Evolutionary conservation across 2,888 invertebrate genomes (phyloP).

Genomic region (Oscheius sp.): DNA sequence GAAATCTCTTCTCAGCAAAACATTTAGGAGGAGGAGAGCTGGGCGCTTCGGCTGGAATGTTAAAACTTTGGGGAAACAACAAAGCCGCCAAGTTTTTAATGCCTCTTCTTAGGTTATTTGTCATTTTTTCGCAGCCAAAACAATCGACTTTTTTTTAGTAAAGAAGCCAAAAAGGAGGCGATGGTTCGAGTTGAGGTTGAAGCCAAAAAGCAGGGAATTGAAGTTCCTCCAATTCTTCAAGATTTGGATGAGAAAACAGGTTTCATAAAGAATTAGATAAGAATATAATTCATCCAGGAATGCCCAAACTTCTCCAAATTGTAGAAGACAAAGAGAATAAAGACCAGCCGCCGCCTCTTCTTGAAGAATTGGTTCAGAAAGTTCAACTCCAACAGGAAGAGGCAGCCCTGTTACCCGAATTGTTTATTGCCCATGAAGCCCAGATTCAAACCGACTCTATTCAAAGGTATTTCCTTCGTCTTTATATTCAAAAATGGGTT

Average conservation of each 20-base stretch:
- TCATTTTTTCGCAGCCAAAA: background rate
- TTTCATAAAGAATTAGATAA: background rate
- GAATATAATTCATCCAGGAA: slow-evolving; percentile 34
- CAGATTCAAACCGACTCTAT: slow-evolving; percentile 59
- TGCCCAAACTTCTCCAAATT: slow-evolving; percentile 62
- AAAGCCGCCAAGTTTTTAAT: slow-evolving; percentile 67
- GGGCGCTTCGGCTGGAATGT: slow-evolving; percentile 69
- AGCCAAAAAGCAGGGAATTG: slow-evolving; percentile 66
- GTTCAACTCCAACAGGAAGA: slow-evolving; percentile 42
- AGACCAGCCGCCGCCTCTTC: slow-evolving; percentile 42
- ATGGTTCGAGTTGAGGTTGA: slow-evolving; percentile 68
- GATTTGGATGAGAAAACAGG: slow-evolving; percentile 64
- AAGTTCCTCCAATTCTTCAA: slow-evolving; percentile 66
- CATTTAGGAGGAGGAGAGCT: slow-evolving; percentile 48
- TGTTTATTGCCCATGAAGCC: slow-evolving; percentile 52
- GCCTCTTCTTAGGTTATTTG: slow-evolving; percentile 59
- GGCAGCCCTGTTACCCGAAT: slow-evolving; percentile 33
- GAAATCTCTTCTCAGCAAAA: background rate
- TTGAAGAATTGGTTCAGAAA: slow-evolving; percentile 60
- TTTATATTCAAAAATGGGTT: background rate
- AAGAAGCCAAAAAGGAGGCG: slow-evolving; percentile 62
- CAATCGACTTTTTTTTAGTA: slow-evolving; percentile 52
- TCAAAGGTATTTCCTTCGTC: slow-evolving; percentile 9
- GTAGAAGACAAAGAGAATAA: slow-evolving; percentile 49
- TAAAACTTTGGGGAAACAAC: slow-evolving; percentile 68